Base-by-base conservation (phyloP, 2,113 vertebrate genomes). In the Megalops atlanticus region DNA sequence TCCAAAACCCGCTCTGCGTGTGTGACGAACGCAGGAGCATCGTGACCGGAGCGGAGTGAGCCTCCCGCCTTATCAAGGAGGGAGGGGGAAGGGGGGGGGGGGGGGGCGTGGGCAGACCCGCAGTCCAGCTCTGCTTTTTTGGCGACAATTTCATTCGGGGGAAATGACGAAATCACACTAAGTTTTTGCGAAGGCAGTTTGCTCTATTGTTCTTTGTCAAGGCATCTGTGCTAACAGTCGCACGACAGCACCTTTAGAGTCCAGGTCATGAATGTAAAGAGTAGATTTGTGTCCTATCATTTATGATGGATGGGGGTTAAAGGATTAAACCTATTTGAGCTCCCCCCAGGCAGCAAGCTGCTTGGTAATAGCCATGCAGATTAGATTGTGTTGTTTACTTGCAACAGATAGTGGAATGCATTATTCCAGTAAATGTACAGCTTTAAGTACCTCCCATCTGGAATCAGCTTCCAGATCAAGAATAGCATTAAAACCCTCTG, bases 41-140 rank as follows among this genome's bases (percentile, higher is more conserved):
- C 58, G 58, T 64, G 58, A 40, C 71, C 35, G 7, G 35, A 73
- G 35, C 31, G 71, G 71, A 31, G 71, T 11, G n/a, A 0, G 58
- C 4, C 31, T 64, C 58, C 58, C 27, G n/a, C 4, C 24, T 64
- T 76, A 81, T 43, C 76, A 86, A 24, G 3, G 18, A n/a, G 8
- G 52, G 49, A 14, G 18, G 47, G 12, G 12, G n/a, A 24, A n/a
- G 58, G 58, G 58, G 24, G n/a, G 58, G n/a, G n/a, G 11, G n/a
- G 58, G n/a, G 11, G 0, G 8, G 58, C 8, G 49, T 4, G 5
- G 24, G 2, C 49, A 15, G 21, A n/a, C n/a, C n/a, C n/a, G n/a
- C n/a, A n/a, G n/a, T n/a, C n/a, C n/a, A n/a, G n/a, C n/a, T n/a
- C n/a, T n/a, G n/a, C n/a, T n/a, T n/a, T n/a, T n/a, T n/a, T n/a